Percentiles rank a stretch among this genome's conserved stretches.
phyloP scores from a whole-genome alignment of 2,888 invertebrate species.

The Agapostemon virescens region DNA sequence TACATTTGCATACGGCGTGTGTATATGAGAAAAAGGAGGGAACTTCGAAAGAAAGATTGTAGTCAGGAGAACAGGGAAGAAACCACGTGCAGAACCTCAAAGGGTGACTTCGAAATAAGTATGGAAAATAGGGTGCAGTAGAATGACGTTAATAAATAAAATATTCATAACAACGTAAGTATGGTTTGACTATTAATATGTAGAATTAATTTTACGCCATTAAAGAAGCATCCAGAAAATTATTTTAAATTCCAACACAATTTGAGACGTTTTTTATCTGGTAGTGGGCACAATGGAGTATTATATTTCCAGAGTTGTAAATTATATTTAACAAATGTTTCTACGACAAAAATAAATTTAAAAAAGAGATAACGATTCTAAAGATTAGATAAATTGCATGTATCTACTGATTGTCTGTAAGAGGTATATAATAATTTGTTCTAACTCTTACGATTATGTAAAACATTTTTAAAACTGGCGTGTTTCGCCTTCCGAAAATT shows the following conservation, averaged over 20 bases:
- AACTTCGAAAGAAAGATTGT: constrained; percentile 24
- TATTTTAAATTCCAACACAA: background rate
- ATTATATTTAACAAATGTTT: background rate
- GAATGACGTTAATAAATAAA: background rate
- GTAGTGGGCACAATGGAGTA: background rate
- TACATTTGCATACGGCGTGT: constrained; percentile 44
- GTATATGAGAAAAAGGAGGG: constrained; percentile 4
- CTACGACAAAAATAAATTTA: background rate
- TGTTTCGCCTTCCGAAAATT: background rate
- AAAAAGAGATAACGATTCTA: background rate
- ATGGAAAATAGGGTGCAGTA: background rate
- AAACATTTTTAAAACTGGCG: background rate
- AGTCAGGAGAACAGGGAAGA: constrained; percentile 13
- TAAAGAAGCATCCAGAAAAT: background rate
- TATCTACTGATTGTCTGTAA: background rate
- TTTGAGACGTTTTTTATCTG: too few species aligned
- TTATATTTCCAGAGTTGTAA: background rate
- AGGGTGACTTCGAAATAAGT: constrained; percentile 3
- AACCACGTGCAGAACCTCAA: background rate
- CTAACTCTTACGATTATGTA: background rate
- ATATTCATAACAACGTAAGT: background rate
- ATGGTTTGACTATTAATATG: background rate
- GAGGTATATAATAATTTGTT: background rate
- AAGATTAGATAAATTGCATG: background rate
- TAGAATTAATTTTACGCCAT: background rate